Conservation (phyloP, 2,888 invertebrate genomes). For the Hymenopus coronatus region DNA sequence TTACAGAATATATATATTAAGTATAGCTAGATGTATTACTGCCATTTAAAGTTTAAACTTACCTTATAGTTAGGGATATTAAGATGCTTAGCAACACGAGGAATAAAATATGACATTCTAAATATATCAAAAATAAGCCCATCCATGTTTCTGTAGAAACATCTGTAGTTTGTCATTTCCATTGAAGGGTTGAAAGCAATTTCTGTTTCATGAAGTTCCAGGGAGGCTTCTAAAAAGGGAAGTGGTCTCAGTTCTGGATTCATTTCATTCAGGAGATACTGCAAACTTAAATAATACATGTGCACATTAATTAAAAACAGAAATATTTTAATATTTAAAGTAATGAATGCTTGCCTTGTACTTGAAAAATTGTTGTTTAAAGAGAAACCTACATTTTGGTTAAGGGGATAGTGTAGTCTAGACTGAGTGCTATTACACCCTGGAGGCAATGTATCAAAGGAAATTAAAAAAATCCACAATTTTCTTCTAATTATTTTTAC, state of each 20-base stretch:
- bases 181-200: not conserved
- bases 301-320: not conserved
- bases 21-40: too few relatives aligned
- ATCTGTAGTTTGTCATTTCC: not conserved
- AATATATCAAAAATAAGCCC: not conserved
- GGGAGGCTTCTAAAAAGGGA: not conserved
- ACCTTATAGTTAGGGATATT: not conserved
- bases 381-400: too few relatives aligned
- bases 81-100: not conserved
- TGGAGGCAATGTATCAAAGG: too few relatives aligned
- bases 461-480: too few relatives aligned
- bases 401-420: too few relatives aligned
- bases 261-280: slow-evolving; percentile 10
- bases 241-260: not conserved
- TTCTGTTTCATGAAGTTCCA: not conserved
- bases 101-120: not conserved
- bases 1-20: too few relatives aligned
- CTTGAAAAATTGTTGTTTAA: too few relatives aligned
- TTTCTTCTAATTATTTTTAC: too few relatives aligned
- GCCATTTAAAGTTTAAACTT: not conserved
- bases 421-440: too few relatives aligned
- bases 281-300: not conserved
- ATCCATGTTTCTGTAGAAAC: not conserved
- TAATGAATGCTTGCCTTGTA: too few relatives aligned
- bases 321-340: not conserved